Conservation (phyloP, 37 sponge, comb jelly and placozoan genomes). For the Axinella damicornis region DNA sequence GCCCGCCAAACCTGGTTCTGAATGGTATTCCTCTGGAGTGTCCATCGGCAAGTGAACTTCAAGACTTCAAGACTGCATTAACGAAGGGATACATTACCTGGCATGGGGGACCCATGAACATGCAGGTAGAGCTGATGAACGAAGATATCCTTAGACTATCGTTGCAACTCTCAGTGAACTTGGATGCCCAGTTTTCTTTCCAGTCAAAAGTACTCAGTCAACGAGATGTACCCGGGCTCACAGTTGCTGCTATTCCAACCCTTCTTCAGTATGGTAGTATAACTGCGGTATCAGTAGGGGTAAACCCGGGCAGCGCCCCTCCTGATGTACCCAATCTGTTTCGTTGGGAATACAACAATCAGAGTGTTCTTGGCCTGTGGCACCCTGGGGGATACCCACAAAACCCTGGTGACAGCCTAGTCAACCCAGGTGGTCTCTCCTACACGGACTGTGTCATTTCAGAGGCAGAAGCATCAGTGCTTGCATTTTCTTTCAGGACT, state of each 20-base stretch:
- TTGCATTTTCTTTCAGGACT: conserved; percentile 77
- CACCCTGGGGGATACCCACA: conserved; percentile 79
- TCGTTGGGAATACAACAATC: conserved; percentile 33
- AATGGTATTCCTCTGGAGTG: conserved; percentile 49
- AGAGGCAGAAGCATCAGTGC: conserved; percentile 29
- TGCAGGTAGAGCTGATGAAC: conserved; percentile 74
- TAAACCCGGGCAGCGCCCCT: conserved; percentile 73
- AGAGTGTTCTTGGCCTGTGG: conserved; percentile 64
- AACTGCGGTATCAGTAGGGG: conserved; percentile 70
- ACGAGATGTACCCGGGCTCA: conserved; percentile 74
- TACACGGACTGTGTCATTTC: conserved; percentile 31
- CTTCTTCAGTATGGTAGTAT: conserved; percentile 1
- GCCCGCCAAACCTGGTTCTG: conserved; percentile 70
- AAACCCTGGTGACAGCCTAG: conserved; percentile 48
- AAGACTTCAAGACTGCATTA: conserved; percentile 13
- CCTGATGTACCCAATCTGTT: conserved; percentile 76
- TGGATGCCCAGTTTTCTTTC: conserved; percentile 1
- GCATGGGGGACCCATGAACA: conserved; percentile 82
- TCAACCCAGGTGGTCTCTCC: conserved; percentile 61
- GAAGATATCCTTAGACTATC: conserved; percentile 27
- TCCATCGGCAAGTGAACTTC: conserved; percentile 38
- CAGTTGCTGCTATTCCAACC: conserved; percentile 25
- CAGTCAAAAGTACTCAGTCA: conserved; percentile 41
- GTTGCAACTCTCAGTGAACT: conserved; percentile 6
- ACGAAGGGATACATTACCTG: conserved; percentile 38